Evolutionary conservation across 2,113 vertebrate species (phyloP).

Genomic region (Sminthopsis crassicaudata): DNA sequence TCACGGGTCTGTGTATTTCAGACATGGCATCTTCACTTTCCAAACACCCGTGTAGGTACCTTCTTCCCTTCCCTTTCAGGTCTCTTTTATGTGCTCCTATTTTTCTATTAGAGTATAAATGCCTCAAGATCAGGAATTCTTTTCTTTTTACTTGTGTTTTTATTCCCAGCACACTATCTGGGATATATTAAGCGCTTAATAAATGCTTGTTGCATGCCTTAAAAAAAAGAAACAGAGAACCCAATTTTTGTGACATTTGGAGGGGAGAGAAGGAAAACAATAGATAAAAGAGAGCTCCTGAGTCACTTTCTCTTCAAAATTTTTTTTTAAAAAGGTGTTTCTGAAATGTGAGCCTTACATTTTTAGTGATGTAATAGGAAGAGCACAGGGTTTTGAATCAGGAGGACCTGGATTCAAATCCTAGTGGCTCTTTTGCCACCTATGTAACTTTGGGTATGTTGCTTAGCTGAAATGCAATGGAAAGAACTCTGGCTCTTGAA

Average conservation of each 20-base stretch:
- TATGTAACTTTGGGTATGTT: neutral
- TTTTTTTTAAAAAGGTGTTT: conserved; percentile 4
- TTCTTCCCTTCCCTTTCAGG: neutral
- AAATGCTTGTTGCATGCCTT: neutral
- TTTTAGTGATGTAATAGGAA: neutral
- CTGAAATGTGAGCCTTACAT: conserved; percentile 15
- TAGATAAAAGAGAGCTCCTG: conserved; percentile 17
- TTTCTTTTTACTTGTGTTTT: no score
- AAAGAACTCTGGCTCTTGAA: neutral
- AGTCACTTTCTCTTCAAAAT: neutral
- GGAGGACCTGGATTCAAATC: neutral
- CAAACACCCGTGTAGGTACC: neutral
- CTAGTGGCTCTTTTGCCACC: neutral
- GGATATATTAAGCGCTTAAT: no score
- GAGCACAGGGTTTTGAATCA: no score
- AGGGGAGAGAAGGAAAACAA: conserved; percentile 35
- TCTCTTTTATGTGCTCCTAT: neutral
- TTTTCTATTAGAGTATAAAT: no score
- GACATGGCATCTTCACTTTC: neutral
- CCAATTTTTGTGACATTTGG: conserved; percentile 17
- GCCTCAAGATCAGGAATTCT: no score
- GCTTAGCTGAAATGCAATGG: neutral
- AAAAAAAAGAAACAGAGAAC: conserved; percentile 15
- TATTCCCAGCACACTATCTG: no score
- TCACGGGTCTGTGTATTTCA: neutral